phyloP scores from a whole-genome alignment of 2,888 invertebrate genomes.

The Leistus spinibarbis region DNA sequence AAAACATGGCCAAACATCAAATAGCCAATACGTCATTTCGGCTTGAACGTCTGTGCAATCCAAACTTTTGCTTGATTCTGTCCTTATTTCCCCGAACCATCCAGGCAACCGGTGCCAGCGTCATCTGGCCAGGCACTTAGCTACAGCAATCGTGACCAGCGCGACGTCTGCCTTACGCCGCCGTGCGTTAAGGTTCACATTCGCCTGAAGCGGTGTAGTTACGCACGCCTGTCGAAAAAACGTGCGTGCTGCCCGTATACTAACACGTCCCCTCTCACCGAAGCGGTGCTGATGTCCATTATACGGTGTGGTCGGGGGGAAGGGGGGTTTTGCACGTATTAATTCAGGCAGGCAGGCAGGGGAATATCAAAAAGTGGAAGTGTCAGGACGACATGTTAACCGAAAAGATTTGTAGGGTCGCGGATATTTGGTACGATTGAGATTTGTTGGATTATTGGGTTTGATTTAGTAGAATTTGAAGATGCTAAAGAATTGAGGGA shows the following conservation, averaged over 20 bases:
- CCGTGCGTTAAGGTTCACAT: slow-evolving; percentile 47
- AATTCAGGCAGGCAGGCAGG: slow-evolving; percentile 49
- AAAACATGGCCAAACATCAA: too few species aligned
- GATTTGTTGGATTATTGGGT: too few species aligned
- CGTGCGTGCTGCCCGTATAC: slow-evolving; percentile 49
- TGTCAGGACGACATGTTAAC: background rate
- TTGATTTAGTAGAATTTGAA: too few species aligned
- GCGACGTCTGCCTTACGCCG: slow-evolving; percentile 45
- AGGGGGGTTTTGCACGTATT: slow-evolving; percentile 54
- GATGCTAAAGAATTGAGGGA: too few species aligned
- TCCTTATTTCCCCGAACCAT: too few species aligned
- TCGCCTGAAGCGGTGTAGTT: slow-evolving; percentile 43
- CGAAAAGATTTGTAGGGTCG: too few species aligned
- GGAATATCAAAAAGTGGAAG: slow-evolving; percentile 38
- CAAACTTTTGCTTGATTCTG: background rate
- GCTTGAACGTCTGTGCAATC: background rate
- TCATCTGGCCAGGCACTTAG: slow-evolving; percentile 65
- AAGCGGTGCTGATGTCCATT: background rate
- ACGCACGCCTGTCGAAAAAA: slow-evolving; percentile 53
- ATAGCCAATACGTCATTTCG: too few species aligned
- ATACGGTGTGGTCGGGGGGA: background rate
- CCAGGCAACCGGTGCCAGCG: slow-evolving; percentile 51
- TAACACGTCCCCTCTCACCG: background rate
- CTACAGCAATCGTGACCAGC: slow-evolving; percentile 42
- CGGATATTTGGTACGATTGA: too few species aligned